Percentiles rank a stretch among this genome's conserved stretches.
Conservation (phyloP, 2,113 vertebrate species). For the Helogale parvula region DNA sequence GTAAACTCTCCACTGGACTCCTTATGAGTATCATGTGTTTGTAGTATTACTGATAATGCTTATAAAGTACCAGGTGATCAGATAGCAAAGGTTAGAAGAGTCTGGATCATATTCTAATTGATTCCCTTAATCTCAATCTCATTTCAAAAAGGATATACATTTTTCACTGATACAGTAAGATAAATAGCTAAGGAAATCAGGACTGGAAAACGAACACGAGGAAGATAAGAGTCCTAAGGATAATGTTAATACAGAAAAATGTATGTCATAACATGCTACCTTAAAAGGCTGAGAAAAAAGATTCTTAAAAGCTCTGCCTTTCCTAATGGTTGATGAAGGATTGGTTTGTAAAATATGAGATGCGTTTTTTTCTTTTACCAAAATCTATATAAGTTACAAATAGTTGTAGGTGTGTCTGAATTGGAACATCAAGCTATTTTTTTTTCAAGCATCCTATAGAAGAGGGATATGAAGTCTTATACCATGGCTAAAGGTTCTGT, state of each 20-base stretch:
- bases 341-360: background rate
- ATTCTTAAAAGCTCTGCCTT: background rate
- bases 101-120: slow-evolving; percentile 32
- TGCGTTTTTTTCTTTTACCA: background rate
- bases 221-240: background rate
- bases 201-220: background rate
- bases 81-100: background rate
- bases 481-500: background rate
- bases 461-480: background rate
- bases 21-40: background rate
- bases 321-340: background rate
- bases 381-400: background rate
- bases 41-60: background rate
- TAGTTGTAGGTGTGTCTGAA: slow-evolving; percentile 6
- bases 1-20: background rate
- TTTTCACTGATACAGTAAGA: slow-evolving; percentile 7
- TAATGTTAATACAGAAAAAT: background rate
- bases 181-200: slow-evolving; percentile 27
- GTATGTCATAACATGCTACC: background rate
- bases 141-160: slow-evolving; percentile 1
- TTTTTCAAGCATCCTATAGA: background rate
- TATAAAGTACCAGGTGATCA: background rate
- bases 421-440: background rate
- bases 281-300: background rate
- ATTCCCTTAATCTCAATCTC: background rate